Base-by-base conservation (phyloP, 2,797 vertebrate genomes). In the Smutsia temminckii region DNA sequence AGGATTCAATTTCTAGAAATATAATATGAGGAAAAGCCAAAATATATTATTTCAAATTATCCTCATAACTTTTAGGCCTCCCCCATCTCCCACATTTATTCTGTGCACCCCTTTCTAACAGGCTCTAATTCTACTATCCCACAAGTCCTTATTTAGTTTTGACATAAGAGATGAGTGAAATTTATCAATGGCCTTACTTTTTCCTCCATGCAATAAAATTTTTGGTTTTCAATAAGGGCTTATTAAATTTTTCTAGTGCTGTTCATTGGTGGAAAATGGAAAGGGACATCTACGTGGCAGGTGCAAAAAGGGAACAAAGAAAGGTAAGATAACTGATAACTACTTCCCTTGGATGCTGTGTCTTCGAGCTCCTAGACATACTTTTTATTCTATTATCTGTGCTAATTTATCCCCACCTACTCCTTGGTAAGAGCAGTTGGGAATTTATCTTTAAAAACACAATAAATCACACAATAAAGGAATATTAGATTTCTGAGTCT, bases 401-500 rank as follows among this genome's bases (percentile, higher is more conserved):
- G 72, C 51, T 81, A 91, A 94, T 59, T 87, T 94, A 92, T 46
- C 51, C 27, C 37, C 12, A 42, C 10, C 23, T 40, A 49, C 23
- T 86, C 71, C 79, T 93, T 34, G 85, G 86, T 53, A 86, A 92
- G 8, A 93, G 17, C 34, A 61, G 37, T 32, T 89, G 59, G 59
- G 32, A 92, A 17, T n/a, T 89, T 89, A 80, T 79, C 27, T 87
- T 90, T 90, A 96, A 95, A 91, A 95, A 92, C 5, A 78, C 6
- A 85, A 87, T 69, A 88, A 90, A 93, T 64, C 40, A 83, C 6
- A 71, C 18, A 84, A 81, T 13, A 66, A 1, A 61, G 75, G 49
- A 89, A 81, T 85, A 92, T 89, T 86, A 88, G 49, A 86, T 86
- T 95, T 95, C 32, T 89, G 49, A 61, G 40, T 85, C 78, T 83